A percentile compares a stretch with the other conserved stretches of the same genome.
These are phyloP conservation scores for Protophormia terraenovae DNA, from an alignment of 2,888 invertebrate genomes.

Conservation along the genomic window DNA sequence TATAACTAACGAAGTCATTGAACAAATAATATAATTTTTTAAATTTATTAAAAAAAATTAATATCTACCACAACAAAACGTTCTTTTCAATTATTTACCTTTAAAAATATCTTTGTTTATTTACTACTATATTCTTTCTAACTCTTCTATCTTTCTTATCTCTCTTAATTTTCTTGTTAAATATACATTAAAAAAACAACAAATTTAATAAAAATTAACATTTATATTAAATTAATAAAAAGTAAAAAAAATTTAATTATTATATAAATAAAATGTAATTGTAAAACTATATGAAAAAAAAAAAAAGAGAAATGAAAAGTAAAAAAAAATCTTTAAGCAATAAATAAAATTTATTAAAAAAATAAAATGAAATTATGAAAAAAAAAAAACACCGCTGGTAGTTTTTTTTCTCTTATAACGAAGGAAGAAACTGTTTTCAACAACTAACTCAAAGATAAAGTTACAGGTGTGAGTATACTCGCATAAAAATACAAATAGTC, in stretches of 20 bases:
- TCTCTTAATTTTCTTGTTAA: conserved; percentile 32
- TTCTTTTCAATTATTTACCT: background rate
- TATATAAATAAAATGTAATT: conserved; percentile 10
- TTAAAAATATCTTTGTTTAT: conserved; percentile 3
- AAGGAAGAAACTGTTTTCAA: background rate
- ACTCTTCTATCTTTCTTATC: background rate
- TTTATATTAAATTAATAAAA: background rate
- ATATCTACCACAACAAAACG: background rate
- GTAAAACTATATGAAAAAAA: conserved; percentile 34
- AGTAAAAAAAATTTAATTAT: background rate
- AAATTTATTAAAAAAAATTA: background rate
- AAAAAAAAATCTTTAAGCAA: conserved; percentile 55
- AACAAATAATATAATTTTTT: too few species aligned
- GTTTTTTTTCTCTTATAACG: conserved; percentile 3
- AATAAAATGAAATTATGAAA: conserved; percentile 44
- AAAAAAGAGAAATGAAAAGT: conserved; percentile 39
- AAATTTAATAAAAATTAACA: background rate
- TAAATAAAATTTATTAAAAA: conserved; percentile 62
- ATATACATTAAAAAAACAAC: conserved; percentile 25
- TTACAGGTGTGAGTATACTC: background rate
- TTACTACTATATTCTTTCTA: too few species aligned
- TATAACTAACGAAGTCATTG: too few species aligned
- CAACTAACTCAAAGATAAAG: background rate
- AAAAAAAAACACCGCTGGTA: conserved; percentile 1
- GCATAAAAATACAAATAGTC: too few species aligned